Evolutionary conservation across 2,797 vertebrate genomes (phyloP).

Genomic region (Argentina silus): DNA sequence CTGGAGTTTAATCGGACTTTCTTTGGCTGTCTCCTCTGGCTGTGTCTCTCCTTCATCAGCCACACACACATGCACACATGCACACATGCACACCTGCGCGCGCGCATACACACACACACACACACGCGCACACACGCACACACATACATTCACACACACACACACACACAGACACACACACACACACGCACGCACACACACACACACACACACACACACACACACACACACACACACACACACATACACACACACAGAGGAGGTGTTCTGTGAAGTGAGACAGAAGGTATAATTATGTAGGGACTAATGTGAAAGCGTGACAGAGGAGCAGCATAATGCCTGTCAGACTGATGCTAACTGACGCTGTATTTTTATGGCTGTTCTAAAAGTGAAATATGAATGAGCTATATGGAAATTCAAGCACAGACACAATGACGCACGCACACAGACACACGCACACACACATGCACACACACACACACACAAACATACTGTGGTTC

Average conservation of each 20-base stretch:
- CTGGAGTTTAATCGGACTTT: conserved; percentile 59
- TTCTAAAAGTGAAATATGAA: conserved; percentile 7
- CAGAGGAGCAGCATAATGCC: conserved; percentile 37
- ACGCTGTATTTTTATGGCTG: not conserved
- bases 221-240: not conserved
- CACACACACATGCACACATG: conserved; percentile 12
- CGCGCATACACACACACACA: not conserved
- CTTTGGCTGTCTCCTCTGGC: conserved; percentile 57
- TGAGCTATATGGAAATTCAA: conserved; percentile 4
- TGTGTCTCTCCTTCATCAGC: conserved; percentile 44
- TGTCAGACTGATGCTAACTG: conserved; percentile 28
- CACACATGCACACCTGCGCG: conserved; percentile 2
- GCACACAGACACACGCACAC: not conserved
- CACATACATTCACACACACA: not conserved
- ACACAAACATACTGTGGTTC: conserved; percentile 14
- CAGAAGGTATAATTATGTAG: conserved; percentile 39
- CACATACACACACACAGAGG: not conserved
- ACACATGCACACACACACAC: not conserved
- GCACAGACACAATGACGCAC: not conserved
- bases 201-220: not conserved
- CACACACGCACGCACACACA: not conserved
- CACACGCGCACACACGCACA: not conserved
- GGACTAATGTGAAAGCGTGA: conserved; percentile 35
- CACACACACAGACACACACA: not conserved
- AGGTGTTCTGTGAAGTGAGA: conserved; percentile 34